Percentiles rank a stretch among this genome's conserved stretches.
Evolutionary conservation across 2,797 vertebrate genomes (phyloP).

Genomic region (Calcarius lapponicus): DNA sequence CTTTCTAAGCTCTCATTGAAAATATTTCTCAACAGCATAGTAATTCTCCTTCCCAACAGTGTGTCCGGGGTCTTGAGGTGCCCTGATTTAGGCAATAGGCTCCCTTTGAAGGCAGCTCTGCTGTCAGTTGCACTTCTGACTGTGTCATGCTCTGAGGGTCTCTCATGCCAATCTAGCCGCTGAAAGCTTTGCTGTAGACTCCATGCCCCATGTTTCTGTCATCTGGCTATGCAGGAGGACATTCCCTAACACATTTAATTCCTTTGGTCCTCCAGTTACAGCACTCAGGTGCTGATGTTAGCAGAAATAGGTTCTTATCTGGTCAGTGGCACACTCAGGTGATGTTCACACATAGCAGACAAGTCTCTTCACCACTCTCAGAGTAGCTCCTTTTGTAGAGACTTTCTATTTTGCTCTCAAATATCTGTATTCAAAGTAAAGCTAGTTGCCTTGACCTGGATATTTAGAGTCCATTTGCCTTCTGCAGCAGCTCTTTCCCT

Average conservation of each 20-base stretch:
- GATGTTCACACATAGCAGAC: background rate
- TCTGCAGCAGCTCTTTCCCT: background rate
- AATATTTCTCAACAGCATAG: background rate
- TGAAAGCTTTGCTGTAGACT: background rate
- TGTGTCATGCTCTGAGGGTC: fast-evolving
- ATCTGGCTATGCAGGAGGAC: background rate
- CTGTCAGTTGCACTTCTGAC: background rate
- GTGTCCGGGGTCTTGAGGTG: fast-evolving
- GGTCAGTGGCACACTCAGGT: background rate
- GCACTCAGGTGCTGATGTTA: background rate
- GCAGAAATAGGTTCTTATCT: background rate
- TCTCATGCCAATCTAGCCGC: background rate
- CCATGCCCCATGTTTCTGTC: background rate
- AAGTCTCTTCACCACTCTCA: background rate
- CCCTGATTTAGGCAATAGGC: background rate
- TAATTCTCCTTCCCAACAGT: background rate
- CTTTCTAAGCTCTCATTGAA: background rate
- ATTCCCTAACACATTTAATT: background rate
- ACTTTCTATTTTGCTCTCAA: background rate
- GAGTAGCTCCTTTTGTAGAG: background rate
- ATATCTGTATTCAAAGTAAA: background rate
- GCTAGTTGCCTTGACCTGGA: background rate
- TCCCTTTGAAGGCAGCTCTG: background rate
- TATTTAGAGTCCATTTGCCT: background rate
- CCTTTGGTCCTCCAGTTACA: background rate